Evolutionary conservation across 2,113 vertebrate genomes (phyloP).

Genomic region (Tachysurus vachellii): DNA sequence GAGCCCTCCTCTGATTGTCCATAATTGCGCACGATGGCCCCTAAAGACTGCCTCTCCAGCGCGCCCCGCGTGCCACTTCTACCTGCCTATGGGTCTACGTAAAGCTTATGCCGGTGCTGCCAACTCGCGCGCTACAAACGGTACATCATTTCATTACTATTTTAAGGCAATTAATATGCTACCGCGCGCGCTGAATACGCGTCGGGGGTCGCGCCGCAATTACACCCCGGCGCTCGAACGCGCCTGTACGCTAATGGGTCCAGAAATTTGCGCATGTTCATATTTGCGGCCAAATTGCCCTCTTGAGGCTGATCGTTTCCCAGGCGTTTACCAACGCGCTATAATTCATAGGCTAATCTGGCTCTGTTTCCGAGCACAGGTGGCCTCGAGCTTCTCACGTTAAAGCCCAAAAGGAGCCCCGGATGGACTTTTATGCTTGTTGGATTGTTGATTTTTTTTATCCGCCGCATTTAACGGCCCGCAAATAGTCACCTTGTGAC

Average conservation of each 20-base stretch:
- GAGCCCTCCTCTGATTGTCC: conserved; percentile 90
- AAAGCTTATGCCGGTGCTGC: not conserved
- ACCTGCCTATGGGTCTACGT: conserved; percentile 78
- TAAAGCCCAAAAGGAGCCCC: conserved; percentile 26
- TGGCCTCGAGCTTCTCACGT: conserved; percentile 57
- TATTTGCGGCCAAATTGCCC: conserved; percentile 82
- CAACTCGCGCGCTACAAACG: conserved; percentile 62
- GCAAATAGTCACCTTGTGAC: conserved; percentile 45
- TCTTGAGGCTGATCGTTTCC: conserved; percentile 69
- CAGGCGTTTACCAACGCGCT: conserved; percentile 79
- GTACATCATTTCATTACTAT: conserved; percentile 82
- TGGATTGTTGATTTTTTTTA: conserved; percentile 11
- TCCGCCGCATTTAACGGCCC: conserved; percentile 32
- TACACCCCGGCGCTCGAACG: conserved; percentile 70
- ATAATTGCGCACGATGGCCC: conserved; percentile 96
- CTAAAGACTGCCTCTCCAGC: conserved; percentile 90
- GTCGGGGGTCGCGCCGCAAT: conserved; percentile 81
- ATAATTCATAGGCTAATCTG: conserved; percentile 76
- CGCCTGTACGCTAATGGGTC: conserved; percentile 84
- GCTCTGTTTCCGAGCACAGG: conserved; percentile 60
- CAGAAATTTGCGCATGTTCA: conserved; percentile 82
- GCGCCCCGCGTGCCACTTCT: conserved; percentile 84
- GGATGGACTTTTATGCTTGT: conserved; percentile 17
- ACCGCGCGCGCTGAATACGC: conserved; percentile 68
- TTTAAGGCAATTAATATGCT: conserved; percentile 87